These are phyloP conservation scores for Arbacia lixula DNA, from an alignment of 53 echinoderm and acorn worm species.

Conservation along the genomic window DNA sequence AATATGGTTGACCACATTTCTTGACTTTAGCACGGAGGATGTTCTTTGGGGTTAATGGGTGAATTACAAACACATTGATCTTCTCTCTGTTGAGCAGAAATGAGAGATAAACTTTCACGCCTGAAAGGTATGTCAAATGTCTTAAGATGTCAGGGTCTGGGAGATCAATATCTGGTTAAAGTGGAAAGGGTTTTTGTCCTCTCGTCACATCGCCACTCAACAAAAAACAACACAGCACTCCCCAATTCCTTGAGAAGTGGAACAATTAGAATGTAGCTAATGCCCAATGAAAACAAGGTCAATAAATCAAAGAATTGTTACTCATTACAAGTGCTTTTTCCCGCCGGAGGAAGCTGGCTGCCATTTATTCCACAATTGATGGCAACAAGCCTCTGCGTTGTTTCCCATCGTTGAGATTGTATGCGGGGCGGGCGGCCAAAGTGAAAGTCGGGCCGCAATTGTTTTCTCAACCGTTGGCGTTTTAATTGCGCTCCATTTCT, in stretches of 20 bases:
- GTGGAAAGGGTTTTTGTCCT: background rate
- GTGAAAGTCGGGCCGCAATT: constrained; percentile 34
- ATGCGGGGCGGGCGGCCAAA: background rate
- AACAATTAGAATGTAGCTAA: constrained; percentile 17
- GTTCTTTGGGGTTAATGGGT: too few relatives aligned
- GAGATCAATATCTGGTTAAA: too few relatives aligned
- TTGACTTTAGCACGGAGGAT: too few relatives aligned
- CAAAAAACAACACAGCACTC: too few relatives aligned
- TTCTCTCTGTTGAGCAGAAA: too few relatives aligned
- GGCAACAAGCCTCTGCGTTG: background rate
- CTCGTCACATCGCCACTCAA: too few relatives aligned
- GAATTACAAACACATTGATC: too few relatives aligned
- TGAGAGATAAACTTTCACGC: too few relatives aligned
- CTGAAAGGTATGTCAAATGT: too few relatives aligned
- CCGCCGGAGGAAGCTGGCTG: constrained; percentile 20
- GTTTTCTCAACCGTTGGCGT: constrained; percentile 36
- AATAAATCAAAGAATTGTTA: constrained; percentile 51
- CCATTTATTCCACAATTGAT: constrained; percentile 45
- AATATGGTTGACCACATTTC: too few relatives aligned
- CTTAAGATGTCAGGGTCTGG: too few relatives aligned
- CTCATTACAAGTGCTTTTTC: constrained; percentile 49
- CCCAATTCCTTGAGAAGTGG: background rate
- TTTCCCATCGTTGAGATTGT: constrained; percentile 10
- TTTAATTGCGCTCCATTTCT: constrained; percentile 46
- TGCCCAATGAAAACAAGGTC: constrained; percentile 51